Percentiles rank a stretch among this genome's conserved stretches.
phyloP scores from a whole-genome alignment of 2,888 invertebrate genomes.

The Acanthosepion esculentum region DNA sequence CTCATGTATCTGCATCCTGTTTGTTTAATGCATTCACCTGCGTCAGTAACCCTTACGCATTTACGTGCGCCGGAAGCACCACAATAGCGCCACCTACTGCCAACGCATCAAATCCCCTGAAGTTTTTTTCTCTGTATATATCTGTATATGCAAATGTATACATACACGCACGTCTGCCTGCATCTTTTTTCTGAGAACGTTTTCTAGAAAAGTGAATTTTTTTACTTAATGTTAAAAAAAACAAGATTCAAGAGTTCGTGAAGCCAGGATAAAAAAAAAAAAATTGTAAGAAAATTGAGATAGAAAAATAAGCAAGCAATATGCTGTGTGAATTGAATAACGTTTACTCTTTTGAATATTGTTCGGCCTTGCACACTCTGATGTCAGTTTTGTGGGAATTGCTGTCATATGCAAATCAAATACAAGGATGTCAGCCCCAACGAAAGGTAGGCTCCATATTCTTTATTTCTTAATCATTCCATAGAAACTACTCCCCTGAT shows the following conservation, averaged over 20 bases:
- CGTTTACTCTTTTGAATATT: background rate
- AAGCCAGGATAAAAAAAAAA: background rate
- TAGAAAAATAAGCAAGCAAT: background rate
- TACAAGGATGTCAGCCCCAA: background rate
- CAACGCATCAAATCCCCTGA: background rate
- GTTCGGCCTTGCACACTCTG: background rate
- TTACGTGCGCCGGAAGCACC: background rate
- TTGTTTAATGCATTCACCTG: background rate
- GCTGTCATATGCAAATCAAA: background rate
- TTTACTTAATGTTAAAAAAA: background rate
- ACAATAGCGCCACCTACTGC: background rate
- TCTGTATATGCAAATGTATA: background rate
- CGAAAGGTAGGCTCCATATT: background rate
- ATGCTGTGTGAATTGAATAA: background rate
- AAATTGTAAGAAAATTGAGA: background rate
- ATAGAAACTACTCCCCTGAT: background rate
- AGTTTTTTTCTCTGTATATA: background rate
- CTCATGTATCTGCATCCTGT: background rate
- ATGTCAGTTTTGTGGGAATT: background rate
- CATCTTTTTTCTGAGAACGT: background rate
- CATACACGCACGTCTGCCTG: background rate
- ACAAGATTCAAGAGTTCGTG: background rate
- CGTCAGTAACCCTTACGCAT: background rate
- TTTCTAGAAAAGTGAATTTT: background rate
- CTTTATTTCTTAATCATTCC: background rate